phyloP scores from a whole-genome alignment of 2,888 invertebrate genomes.

The Patella depressa region DNA sequence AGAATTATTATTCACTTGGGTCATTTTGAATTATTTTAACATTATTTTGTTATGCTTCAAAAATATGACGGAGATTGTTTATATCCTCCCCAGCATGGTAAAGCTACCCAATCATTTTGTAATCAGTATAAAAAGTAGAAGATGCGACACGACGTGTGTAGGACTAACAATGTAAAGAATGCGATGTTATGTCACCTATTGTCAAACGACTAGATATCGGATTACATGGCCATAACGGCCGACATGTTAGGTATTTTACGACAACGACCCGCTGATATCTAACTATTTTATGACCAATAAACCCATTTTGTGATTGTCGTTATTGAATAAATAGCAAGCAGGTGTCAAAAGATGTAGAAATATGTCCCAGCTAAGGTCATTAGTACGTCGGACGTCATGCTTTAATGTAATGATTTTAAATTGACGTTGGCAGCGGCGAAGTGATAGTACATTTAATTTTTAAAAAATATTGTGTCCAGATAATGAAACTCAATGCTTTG shows the following conservation, averaged over 20 bases:
- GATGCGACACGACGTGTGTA: background rate
- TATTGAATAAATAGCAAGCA: conserved; percentile 7
- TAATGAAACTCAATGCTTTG: too few relatives aligned
- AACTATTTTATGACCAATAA: conserved; percentile 9
- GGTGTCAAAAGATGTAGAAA: background rate
- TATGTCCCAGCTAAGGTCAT: background rate
- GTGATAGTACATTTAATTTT: too few relatives aligned
- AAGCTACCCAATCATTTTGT: background rate
- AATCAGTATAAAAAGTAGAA: background rate
- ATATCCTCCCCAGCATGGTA: background rate
- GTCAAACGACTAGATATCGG: background rate
- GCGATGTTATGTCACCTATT: background rate
- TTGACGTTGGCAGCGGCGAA: too few relatives aligned
- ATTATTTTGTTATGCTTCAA: too few relatives aligned
- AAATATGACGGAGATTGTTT: too few relatives aligned
- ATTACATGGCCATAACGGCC: background rate
- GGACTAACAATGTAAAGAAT: background rate
- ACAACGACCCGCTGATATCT: background rate
- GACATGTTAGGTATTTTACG: conserved; percentile 5
- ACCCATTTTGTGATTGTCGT: conserved; percentile 6
- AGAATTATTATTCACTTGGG: too few relatives aligned
- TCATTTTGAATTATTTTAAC: too few relatives aligned
- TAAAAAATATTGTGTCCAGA: too few relatives aligned
- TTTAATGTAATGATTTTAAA: too few relatives aligned
- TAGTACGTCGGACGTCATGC: background rate